phyloP scores from a whole-genome alignment of 2,797 vertebrate genomes.

The Melanotaenia boesemani region DNA sequence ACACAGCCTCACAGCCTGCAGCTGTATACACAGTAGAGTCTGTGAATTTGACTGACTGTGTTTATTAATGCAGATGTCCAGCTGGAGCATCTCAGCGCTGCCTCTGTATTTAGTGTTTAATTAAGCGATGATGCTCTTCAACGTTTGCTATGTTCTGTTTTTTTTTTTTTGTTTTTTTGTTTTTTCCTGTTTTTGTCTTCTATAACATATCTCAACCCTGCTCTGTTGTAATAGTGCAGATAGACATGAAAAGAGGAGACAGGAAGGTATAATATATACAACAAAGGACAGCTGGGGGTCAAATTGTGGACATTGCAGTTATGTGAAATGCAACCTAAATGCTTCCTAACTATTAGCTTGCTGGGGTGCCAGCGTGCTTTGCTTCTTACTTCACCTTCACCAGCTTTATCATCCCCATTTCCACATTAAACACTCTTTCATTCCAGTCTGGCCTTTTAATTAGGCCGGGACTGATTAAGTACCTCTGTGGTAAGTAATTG shows the following conservation, averaged over 20 bases:
- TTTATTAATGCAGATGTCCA: constrained; percentile 43
- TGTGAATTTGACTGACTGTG: constrained; percentile 43
- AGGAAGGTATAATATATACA: neutral
- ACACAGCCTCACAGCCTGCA: constrained; percentile 9
- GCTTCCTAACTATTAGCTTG: constrained; percentile 4
- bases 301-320: neutral
- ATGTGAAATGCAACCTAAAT: neutral
- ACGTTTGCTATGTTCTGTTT: constrained; percentile 1
- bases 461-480: constrained; percentile 81
- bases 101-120: constrained; percentile 47
- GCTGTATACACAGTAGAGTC: constrained; percentile 22
- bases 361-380: neutral
- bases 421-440: constrained; percentile 70
- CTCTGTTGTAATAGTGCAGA: neutral
- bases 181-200: rapidly evolving
- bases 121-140: neutral
- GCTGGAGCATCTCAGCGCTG: constrained; percentile 15
- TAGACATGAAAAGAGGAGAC: neutral
- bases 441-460: constrained; percentile 80
- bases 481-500: constrained; percentile 57
- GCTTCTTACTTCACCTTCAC: constrained; percentile 40
- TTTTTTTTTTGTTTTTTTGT: no score
- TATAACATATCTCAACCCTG: neutral
- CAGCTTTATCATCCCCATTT: constrained; percentile 68
- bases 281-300: neutral